These are phyloP conservation scores for Cynocephalus volans DNA, from an alignment of 2,113 vertebrate species.

Conservation along the genomic window DNA sequence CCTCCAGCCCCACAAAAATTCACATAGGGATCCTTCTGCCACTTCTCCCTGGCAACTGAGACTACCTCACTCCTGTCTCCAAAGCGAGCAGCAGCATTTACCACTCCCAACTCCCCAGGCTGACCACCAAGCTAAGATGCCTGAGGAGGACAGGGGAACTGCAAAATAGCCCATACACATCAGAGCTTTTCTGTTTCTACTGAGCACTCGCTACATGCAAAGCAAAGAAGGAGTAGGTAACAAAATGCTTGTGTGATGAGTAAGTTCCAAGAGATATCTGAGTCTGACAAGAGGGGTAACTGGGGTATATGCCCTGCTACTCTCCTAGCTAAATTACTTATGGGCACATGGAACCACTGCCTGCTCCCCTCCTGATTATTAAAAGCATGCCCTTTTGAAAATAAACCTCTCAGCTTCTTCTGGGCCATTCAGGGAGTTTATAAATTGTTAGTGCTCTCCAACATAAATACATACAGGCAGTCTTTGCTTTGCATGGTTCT, in stretches of 20 bases:
- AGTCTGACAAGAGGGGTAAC: not conserved
- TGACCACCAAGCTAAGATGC: not conserved
- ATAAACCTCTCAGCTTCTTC: not conserved
- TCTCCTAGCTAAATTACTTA: fast-evolving
- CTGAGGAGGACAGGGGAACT: not conserved
- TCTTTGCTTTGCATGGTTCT: not conserved
- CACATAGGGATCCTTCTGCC: not conserved
- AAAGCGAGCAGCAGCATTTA: not conserved
- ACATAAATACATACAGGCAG: not conserved
- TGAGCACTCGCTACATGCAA: not conserved
- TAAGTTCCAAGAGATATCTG: not conserved
- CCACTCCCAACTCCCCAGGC: not conserved
- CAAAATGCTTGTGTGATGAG: not conserved
- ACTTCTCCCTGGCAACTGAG: not conserved
- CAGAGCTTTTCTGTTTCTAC: not conserved
- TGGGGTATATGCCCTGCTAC: not conserved
- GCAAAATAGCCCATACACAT: fast-evolving
- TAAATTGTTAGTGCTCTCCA: not conserved
- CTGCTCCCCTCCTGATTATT: not conserved
- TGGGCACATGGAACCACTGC: not conserved
- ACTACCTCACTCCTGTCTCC: not conserved
- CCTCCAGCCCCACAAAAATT: not conserved
- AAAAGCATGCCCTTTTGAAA: not conserved
- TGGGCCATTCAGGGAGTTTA: not conserved
- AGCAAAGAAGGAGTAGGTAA: not conserved